Base-by-base conservation (phyloP, 2,888 invertebrate species). In the Celastrina argiolus region DNA sequence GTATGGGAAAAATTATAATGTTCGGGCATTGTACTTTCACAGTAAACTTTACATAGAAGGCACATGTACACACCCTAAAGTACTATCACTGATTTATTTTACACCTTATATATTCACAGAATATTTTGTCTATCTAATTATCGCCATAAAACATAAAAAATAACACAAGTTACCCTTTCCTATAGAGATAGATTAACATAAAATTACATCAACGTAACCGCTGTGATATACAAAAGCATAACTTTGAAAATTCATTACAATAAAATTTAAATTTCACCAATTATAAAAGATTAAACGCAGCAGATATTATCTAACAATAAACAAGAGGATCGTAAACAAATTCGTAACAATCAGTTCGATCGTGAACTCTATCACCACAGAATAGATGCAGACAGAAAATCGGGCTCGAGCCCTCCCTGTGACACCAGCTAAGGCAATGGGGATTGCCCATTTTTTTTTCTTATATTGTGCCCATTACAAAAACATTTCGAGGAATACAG, bases 301-400 rank as follows among this genome's bases (percentile, higher is more conserved):
- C 67, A 67, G 68, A 69, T 70, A 72, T 31, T 66, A 66, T 42
- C 59, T 42, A 66, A 58, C 59, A 59, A 66, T 66, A 68, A 69
- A 66, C 66, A 41, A 67, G 64, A 68, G 67, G 61, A 63, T 68
- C 72, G 80, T 88, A 87, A 87, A 88, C 85, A 84, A 85, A 88
- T 88, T 87, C 87, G 88, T 88, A 87, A 84, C 85, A 85, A 88
- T 88, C 83, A 84, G 81, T 75, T 70, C 68, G 72, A 72, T 77
- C 80, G 80, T 89, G 88, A 88, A 88, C 85, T 87, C 84, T 83
- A 78, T 75, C 71, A 75, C 80, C 84, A 84, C 82, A 82, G 76
- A 76, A 81, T 80, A 86, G 84, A 87, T 84, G 83, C 79, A 80
- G 81, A 85, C 74, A 83, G 79, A 80, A 78, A 22, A 51, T 51